Evolutionary conservation across 2,888 invertebrate genomes (phyloP), one percentile per base, ranked within the genome.

Genomic region (Drosophila nigricruria): DNA sequence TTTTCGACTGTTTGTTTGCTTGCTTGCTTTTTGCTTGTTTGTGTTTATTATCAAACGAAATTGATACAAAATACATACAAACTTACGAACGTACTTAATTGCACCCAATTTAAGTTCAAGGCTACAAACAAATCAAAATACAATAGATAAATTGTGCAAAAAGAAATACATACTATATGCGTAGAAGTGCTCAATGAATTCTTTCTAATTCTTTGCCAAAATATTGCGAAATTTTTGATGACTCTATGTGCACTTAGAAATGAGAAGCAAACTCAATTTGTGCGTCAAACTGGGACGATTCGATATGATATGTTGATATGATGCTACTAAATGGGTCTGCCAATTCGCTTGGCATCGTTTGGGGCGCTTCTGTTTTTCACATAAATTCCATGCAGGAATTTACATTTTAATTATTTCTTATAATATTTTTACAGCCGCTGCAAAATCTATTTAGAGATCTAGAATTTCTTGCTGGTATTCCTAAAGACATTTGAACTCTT

Each of bases 71-170:
- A 66, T 20, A 56, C 36, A 25, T 5, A 36, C 20, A 42, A 16
- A 36, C 34, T 3, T 14, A 42, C 20, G 38, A 23, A 40, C 50
- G 30, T 45, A 75, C 43, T 61, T 77, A 77, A 81, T 77, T 77
- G 77, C 68, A 74, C 43, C 61, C 70, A 88, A 86, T 81, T 81
- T 58, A 68, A 67, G 79, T 88, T 88, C 85, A 85, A 82, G 88
- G 85, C 57, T 71, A 61, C 64, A 68, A 49, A 52, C 40, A 70
- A 81, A 76, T 80, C 70, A 62, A 80, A 86, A 45, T 70, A 70
- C 25, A 25, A 66, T 68, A 61, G 49, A 64, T 53, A 70, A 32
- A 57, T 53, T 54, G 10, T 30, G 57, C 43, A 64, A 38, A 56
- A 18, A 25, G 12, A 49, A 10, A 47, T 0, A 45, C 14, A 16